Conservation (phyloP, 2,797 vertebrate species). For the Catharus ustulatus region DNA sequence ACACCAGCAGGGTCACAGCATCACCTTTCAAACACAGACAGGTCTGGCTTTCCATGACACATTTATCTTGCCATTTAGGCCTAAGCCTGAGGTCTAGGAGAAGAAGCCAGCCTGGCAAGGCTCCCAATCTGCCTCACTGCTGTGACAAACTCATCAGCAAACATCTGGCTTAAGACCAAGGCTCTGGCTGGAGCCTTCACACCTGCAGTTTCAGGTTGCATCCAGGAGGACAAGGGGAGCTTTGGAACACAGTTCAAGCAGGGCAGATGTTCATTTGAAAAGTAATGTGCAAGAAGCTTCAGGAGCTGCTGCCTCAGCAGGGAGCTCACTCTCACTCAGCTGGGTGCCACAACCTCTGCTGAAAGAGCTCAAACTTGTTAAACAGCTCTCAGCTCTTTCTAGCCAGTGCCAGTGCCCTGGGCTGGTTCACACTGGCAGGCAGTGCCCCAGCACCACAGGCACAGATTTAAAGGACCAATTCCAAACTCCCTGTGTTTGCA, state of each 20-base stretch:
- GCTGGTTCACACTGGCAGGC: accelerated
- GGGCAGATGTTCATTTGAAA: not conserved
- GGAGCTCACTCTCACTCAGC: not conserved
- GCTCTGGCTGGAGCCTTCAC: accelerated
- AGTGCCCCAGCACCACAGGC: not conserved
- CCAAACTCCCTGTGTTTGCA: not conserved
- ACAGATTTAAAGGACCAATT: not conserved
- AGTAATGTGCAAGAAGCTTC: not conserved
- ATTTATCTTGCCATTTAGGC: not conserved
- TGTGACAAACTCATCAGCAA: not conserved
- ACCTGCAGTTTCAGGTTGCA: not conserved
- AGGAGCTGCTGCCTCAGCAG: not conserved
- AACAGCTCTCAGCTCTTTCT: not conserved
- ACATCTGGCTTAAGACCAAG: accelerated
- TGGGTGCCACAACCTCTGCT: accelerated
- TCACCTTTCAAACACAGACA: not conserved
- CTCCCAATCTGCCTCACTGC: accelerated
- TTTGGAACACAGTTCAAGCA: accelerated
- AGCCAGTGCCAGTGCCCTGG: not conserved
- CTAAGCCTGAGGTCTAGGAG: not conserved
- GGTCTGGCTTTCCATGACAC: not conserved
- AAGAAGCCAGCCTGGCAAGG: not conserved
- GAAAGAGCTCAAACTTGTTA: not conserved
- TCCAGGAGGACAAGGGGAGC: not conserved
- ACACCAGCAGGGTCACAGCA: accelerated